phyloP scores from a whole-genome alignment of 2,888 invertebrate genomes.

The Leucozona laternaria region DNA sequence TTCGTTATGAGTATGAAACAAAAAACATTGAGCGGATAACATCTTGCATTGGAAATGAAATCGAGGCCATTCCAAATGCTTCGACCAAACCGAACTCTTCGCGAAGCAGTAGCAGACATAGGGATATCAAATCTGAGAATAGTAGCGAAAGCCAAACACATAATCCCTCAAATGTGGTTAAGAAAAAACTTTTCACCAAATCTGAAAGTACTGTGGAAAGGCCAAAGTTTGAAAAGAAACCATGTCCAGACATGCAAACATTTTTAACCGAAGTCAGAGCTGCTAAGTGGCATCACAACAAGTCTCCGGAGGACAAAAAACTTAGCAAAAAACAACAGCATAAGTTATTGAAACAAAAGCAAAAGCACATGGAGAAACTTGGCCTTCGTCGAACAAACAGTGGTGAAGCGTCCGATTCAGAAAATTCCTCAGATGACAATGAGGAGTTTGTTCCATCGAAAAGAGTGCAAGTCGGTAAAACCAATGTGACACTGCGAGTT shows the following conservation, averaged over 20 bases:
- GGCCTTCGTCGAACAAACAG: conserved; percentile 82
- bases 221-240: conserved; percentile 77
- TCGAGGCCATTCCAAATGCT: conserved; percentile 32
- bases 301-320: conserved; percentile 83
- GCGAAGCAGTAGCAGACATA: conserved; percentile 65
- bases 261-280: conserved; percentile 82
- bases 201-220: conserved; percentile 73
- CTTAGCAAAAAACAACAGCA: conserved; percentile 83
- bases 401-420: conserved; percentile 80
- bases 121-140: conserved; percentile 69
- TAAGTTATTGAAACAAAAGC: conserved; percentile 85
- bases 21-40: conserved; percentile 86
- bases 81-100: conserved; percentile 42
- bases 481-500: conserved; percentile 81
- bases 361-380: conserved; percentile 86
- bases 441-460: conserved; percentile 83
- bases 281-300: conserved; percentile 81
- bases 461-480: conserved; percentile 81
- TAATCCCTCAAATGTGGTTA: conserved; percentile 78
- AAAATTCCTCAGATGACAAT: conserved; percentile 82
- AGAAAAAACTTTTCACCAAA: conserved; percentile 80
- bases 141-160: conserved; percentile 77
- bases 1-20: conserved; percentile 86
- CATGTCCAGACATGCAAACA: conserved; percentile 81
- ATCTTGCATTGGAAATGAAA: conserved; percentile 73